Percentiles rank a stretch among this genome's conserved stretches.
Conservation (phyloP, 2,113 vertebrate genomes). For the Thermophis baileyi region DNA sequence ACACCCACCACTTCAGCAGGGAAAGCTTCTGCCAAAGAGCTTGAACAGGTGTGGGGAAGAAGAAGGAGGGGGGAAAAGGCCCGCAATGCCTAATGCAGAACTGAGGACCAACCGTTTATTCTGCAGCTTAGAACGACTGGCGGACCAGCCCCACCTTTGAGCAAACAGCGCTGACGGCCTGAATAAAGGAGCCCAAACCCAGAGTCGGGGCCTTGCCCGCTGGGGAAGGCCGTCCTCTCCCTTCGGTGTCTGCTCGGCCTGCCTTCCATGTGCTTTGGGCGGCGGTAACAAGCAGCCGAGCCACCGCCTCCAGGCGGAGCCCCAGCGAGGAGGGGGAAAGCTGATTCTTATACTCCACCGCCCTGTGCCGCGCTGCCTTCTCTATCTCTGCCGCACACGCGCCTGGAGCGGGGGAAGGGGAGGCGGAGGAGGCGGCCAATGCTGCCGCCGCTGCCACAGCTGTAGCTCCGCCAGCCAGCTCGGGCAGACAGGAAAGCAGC, state of each 20-base stretch:
- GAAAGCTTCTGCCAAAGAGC: background rate
- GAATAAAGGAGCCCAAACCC: background rate
- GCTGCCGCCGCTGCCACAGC: background rate
- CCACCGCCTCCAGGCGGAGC: conserved; percentile 11
- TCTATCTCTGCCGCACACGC: conserved; percentile 51
- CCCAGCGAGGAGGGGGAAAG: background rate
- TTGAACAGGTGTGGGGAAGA: background rate
- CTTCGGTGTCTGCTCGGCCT: background rate
- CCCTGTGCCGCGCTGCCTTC: background rate
- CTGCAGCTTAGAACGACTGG: background rate
- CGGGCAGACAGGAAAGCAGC: conserved; percentile 44
- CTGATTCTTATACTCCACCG: conserved; percentile 10
- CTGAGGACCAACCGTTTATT: background rate
- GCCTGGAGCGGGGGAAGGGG: background rate
- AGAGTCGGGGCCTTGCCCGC: background rate
- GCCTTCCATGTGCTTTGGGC: background rate
- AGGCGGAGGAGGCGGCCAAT: background rate
- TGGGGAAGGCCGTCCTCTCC: background rate
- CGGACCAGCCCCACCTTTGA: background rate
- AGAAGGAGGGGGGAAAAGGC: background rate
- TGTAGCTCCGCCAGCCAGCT: conserved; percentile 30
- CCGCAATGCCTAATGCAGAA: background rate
- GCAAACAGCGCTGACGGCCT: background rate
- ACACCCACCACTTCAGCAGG: background rate
- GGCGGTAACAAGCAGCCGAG: background rate